A percentile compares a stretch with the other conserved stretches of the same genome.
Conservation (phyloP, 2,888 invertebrate genomes). For the Capitulum mitella region DNA sequence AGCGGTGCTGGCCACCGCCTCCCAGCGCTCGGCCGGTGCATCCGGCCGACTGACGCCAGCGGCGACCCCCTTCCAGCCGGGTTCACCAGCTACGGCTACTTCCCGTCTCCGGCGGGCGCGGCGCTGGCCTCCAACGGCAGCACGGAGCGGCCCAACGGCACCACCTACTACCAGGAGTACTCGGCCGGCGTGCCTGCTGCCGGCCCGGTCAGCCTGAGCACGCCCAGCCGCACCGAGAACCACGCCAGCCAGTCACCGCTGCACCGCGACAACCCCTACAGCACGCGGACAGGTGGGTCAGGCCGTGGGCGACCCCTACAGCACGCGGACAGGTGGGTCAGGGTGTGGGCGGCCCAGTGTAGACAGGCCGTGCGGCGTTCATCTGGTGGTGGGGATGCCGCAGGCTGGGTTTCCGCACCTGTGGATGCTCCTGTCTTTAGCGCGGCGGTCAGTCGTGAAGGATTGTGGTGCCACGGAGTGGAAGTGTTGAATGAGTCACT, state of each 20-base stretch:
- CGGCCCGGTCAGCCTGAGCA: conserved; percentile 14
- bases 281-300: background rate
- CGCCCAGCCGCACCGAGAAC: conserved; percentile 23
- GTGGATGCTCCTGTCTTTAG: no score
- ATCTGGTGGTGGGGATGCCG: no score
- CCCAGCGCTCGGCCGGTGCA: background rate
- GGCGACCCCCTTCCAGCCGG: conserved; percentile 40
- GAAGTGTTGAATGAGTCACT: no score
- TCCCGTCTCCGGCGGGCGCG: conserved; percentile 47
- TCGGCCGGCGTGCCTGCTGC: background rate
- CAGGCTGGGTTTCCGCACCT: no score
- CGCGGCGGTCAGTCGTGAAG: no score
- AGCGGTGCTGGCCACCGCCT: no score
- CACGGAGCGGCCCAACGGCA: conserved; percentile 44
- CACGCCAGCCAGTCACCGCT: conserved; percentile 24
- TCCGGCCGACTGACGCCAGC: no score
- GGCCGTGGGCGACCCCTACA: no score
- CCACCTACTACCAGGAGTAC: conserved; percentile 26
- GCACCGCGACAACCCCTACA: conserved; percentile 18
- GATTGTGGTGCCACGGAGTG: no score
- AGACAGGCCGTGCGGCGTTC: no score
- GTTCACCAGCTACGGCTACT: conserved; percentile 49
- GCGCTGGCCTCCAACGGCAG: conserved; percentile 48
- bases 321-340: background rate
- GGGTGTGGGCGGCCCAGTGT: no score